phyloP scores from a whole-genome alignment of 2,888 invertebrate genomes.

The Cataglyphis cursor region DNA sequence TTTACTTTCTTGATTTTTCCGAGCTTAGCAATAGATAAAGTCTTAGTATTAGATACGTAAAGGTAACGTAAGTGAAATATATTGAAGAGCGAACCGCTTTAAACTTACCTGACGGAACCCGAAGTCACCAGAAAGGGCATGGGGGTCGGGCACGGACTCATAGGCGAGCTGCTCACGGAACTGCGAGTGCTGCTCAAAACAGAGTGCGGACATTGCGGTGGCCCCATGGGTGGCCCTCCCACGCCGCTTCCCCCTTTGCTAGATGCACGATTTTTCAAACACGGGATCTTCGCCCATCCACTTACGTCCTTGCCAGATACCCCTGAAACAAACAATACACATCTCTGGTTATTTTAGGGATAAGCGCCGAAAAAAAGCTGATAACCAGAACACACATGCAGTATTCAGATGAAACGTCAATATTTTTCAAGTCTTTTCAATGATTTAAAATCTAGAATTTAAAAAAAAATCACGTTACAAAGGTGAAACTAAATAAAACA shows the following conservation, averaged over 20 bases:
- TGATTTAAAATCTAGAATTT: neutral
- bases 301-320: conserved; percentile 79
- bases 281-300: conserved; percentile 83
- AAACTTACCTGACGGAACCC: conserved; percentile 90
- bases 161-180: conserved; percentile 90
- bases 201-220: conserved; percentile 92
- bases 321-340: conserved; percentile 68
- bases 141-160: conserved; percentile 92
- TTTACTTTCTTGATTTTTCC: neutral
- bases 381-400: neutral
- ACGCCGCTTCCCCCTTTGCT: conserved; percentile 85
- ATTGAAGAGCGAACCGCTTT: neutral
- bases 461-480: neutral
- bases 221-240: conserved; percentile 86
- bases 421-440: neutral
- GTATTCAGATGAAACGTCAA: neutral
- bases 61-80: neutral
- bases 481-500: neutral
- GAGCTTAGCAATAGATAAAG: neutral
- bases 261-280: conserved; percentile 79
- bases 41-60: neutral
- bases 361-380: neutral
- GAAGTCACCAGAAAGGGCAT: conserved; percentile 92
- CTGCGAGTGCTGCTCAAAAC: conserved; percentile 90
- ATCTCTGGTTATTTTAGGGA: conserved; percentile 13